Percentiles rank a stretch among this genome's conserved stretches.
phyloP scores from a whole-genome alignment of 2,113 vertebrate genomes.

The Oncorhynchus keta region DNA sequence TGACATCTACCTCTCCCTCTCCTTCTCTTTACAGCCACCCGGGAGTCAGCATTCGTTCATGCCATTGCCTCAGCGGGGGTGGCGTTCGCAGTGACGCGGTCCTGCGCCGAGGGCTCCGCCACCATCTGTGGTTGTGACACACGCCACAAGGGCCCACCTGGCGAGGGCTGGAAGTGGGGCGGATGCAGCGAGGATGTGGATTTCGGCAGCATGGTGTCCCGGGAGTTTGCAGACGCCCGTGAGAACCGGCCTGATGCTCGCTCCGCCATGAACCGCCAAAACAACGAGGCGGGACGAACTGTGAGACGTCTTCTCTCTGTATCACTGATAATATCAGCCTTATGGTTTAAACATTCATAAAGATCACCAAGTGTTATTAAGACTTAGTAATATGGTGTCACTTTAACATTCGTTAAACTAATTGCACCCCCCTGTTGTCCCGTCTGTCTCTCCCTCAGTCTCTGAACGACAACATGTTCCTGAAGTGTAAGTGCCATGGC shows the following conservation, averaged over 20 bases:
- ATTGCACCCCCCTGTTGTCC: not conserved
- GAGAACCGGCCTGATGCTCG: conserved; percentile 95
- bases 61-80: conserved; percentile 94
- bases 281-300: conserved; percentile 94
- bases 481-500: conserved; percentile 97
- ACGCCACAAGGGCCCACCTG: conserved; percentile 87
- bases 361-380: no score
- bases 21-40: conserved; percentile 79
- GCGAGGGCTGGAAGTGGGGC: conserved; percentile 97
- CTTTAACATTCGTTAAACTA: not conserved
- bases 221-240: conserved; percentile 92
- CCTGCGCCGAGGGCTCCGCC: conserved; percentile 89
- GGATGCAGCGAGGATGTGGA: conserved; percentile 97
- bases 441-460: conserved; percentile 70
- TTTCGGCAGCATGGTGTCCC: conserved; percentile 94
- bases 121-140: conserved; percentile 93
- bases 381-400: no score
- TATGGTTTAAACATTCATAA: no score
- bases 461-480: conserved; percentile 95
- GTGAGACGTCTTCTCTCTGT: conserved; percentile 65
- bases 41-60: conserved; percentile 95
- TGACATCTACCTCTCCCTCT: conserved; percentile 19
- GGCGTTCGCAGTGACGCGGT: conserved; percentile 90
- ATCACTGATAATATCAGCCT: not conserved
- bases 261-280: conserved; percentile 97